Conservation (phyloP, 1,140 invertebrate genomes). For the Pseudomyrmex cubaensis region DNA sequence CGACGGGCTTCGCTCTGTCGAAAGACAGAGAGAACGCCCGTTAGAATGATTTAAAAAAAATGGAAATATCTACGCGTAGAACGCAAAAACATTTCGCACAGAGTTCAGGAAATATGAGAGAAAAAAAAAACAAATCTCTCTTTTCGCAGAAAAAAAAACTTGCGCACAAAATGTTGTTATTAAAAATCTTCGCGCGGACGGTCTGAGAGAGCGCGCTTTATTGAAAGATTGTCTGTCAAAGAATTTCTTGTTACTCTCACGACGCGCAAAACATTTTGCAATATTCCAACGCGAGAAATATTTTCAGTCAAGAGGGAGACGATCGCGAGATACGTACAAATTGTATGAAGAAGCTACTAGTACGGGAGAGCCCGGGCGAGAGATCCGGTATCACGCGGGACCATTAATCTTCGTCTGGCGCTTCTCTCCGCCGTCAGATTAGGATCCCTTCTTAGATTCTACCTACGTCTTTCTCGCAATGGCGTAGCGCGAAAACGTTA, state of each 20-base stretch:
- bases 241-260: not conserved
- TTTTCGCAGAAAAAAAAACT: too few relatives aligned
- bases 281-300: conserved; percentile 1
- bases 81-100: too few relatives aligned
- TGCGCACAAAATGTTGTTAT: too few relatives aligned
- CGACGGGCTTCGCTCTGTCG: not conserved
- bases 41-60: not conserved
- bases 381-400: conserved; percentile 47
- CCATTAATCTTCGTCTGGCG: conserved; percentile 64
- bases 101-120: too few relatives aligned
- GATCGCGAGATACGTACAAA: conserved; percentile 57
- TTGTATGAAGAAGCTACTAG: conserved; percentile 48
- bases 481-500: conserved; percentile 27
- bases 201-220: too few relatives aligned
- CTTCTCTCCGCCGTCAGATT: conserved; percentile 61
- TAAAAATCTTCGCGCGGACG: too few relatives aligned
- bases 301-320: conserved; percentile 1
- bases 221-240: too few relatives aligned
- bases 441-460: conserved; percentile 52
- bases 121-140: too few relatives aligned
- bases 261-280: not conserved
- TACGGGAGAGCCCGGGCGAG: not conserved
- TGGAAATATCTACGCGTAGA: not conserved
- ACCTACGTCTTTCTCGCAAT: conserved; percentile 43
- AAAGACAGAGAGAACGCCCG: conserved; percentile 3